Evolutionary conservation across 2,113 vertebrate genomes (phyloP).

Genomic region (Dicerorhinus sumatrensis): DNA sequence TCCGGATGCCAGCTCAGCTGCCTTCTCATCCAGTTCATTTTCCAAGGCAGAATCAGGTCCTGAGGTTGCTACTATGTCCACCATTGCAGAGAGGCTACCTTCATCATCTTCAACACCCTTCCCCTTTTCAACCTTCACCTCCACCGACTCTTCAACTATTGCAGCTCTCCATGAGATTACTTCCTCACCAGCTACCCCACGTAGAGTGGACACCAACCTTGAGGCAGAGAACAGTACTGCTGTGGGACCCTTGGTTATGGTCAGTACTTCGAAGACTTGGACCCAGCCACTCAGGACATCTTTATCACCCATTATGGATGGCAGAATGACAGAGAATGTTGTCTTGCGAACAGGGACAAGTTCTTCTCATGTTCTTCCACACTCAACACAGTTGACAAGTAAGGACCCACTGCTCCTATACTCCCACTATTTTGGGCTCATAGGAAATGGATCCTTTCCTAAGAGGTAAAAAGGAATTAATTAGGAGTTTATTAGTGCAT

Average conservation of each 20-base stretch:
- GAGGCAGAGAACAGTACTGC: neutral
- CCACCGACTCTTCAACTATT: neutral
- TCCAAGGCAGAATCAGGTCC: neutral
- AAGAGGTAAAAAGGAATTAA: neutral
- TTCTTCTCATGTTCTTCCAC: neutral
- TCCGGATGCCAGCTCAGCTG: neutral
- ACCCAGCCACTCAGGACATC: neutral
- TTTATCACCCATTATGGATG: neutral
- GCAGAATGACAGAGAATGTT: neutral
- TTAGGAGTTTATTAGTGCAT: neutral
- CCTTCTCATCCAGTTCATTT: neutral
- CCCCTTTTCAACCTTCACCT: neutral
- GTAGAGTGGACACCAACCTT: too few species aligned
- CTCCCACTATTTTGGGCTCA: neutral
- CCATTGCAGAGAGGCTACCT: fast-evolving
- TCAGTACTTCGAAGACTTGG: neutral
- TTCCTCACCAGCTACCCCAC: neutral
- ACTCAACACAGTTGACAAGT: neutral
- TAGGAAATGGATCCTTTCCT: neutral
- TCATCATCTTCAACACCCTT: neutral
- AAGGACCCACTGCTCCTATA: neutral
- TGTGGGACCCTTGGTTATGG: too few species aligned
- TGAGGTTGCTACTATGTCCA: neutral
- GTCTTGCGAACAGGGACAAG: neutral
- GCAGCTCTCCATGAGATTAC: neutral